phyloP scores from a whole-genome alignment of 2,888 invertebrate species.

The Lasioglossum marginatum region DNA sequence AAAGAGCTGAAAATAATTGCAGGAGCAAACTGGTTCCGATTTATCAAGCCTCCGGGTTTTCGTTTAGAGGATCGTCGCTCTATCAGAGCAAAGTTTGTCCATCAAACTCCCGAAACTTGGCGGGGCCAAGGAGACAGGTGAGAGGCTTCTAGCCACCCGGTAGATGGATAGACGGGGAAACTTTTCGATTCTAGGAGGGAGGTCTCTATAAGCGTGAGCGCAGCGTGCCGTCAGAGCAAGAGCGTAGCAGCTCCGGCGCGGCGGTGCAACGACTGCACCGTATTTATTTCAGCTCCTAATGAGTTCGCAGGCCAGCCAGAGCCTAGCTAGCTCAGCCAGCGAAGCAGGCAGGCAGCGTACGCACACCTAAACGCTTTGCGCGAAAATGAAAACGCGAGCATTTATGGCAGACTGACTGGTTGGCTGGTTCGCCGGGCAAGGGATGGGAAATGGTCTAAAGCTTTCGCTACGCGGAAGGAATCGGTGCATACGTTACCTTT shows the following conservation, averaged over 20 bases:
- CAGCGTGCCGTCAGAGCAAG: slow-evolving; percentile 34
- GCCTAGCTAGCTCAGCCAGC: slow-evolving; percentile 1
- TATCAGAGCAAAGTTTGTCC: neutral
- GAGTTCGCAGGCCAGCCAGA: slow-evolving; percentile 70
- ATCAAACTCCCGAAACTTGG: neutral
- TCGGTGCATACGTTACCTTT: slow-evolving; percentile 69
- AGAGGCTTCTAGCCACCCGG: neutral
- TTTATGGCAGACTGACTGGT: slow-evolving; percentile 53
- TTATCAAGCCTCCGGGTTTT: neutral
- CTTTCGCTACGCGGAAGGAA: slow-evolving; percentile 70
- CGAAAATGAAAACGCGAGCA: slow-evolving; percentile 58
- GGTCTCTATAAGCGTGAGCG: slow-evolving; percentile 56
- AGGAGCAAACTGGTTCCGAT: neutral
- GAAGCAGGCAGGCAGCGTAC: slow-evolving; percentile 38
- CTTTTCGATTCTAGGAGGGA: slow-evolving; percentile 66
- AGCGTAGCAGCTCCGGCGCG: neutral
- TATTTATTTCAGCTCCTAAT: slow-evolving; percentile 77
- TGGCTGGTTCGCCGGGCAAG: slow-evolving; percentile 56
- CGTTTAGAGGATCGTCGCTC: neutral
- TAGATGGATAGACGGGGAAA: slow-evolving; percentile 60
- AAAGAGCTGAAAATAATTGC: neutral
- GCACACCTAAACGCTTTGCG: slow-evolving; percentile 60
- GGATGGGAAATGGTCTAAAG: slow-evolving; percentile 66
- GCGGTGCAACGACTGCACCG: slow-evolving; percentile 61
- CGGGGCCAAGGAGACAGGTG: neutral